phyloP scores from a whole-genome alignment of 2,797 vertebrate species.

The Spheniscus humboldti region DNA sequence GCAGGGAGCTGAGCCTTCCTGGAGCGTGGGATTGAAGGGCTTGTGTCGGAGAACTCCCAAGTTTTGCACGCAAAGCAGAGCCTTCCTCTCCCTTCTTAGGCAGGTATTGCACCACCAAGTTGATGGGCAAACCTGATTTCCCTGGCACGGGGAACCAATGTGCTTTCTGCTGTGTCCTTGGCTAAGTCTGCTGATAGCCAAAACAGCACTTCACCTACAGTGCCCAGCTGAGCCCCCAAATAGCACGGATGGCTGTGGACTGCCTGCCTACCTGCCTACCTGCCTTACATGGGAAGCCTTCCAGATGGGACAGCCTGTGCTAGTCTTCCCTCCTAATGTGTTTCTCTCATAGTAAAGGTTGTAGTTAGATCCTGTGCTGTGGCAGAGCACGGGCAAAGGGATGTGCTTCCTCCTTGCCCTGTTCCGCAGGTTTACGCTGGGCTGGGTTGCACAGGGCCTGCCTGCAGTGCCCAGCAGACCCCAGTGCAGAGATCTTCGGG shows the following conservation, averaged over 20 bases:
- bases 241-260: neutral
- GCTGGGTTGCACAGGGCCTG: neutral
- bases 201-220: neutral
- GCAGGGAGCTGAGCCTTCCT: neutral
- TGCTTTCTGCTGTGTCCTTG: neutral
- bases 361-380: neutral
- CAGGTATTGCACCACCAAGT: neutral
- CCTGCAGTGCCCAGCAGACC: neutral
- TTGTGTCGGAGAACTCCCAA: too few relatives aligned
- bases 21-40: too few relatives aligned
- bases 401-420: neutral
- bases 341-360: neutral
- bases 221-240: fast-evolving
- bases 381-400: neutral
- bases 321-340: neutral
- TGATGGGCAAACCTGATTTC: neutral
- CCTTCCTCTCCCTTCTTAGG: neutral
- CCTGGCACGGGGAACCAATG: fast-evolving
- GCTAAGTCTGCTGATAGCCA: neutral
- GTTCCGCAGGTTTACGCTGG: neutral
- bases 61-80: neutral
- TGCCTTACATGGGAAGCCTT: neutral
- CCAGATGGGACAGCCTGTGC: neutral
- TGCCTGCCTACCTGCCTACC: neutral
- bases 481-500: neutral